phyloP scores from a whole-genome alignment of 2,888 invertebrate genomes.

The Xanthorhoe spadicearia region DNA sequence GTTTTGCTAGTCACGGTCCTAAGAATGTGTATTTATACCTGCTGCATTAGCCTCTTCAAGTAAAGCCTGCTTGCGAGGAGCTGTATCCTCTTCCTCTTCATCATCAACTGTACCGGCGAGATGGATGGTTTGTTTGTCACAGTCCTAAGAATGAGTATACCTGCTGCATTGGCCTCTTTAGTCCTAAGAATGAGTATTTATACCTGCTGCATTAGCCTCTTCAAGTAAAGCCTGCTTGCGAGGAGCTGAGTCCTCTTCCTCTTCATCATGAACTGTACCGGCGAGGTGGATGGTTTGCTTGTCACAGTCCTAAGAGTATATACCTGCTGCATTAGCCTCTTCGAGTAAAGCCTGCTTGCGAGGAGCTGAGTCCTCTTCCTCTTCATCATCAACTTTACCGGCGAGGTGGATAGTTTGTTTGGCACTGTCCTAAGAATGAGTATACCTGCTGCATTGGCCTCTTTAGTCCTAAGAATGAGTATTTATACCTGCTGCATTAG shows the following conservation, averaged over 20 bases:
- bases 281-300: slow-evolving; percentile 95
- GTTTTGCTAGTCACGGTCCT: no score
- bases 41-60: slow-evolving; percentile 80
- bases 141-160: no score
- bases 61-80: slow-evolving; percentile 69
- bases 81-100: slow-evolving; percentile 83
- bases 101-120: no score
- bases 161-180: no score
- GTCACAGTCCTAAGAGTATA: no score
- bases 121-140: no score
- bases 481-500: slow-evolving; percentile 52
- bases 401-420: no score
- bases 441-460: no score
- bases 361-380: slow-evolving; percentile 82
- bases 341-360: slow-evolving; percentile 68
- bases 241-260: slow-evolving; percentile 82
- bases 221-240: slow-evolving; percentile 69
- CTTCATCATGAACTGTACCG: slow-evolving; percentile 91
- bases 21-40: no score
- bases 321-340: slow-evolving; percentile 79
- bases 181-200: no score
- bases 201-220: slow-evolving; percentile 64
- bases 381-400: slow-evolving; percentile 85
- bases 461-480: no score
- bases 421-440: no score